Evolutionary conservation across 2,888 invertebrate genomes (phyloP), one percentile per base, ranked within the genome.

Genomic region (Drosophila buzzatii): DNA sequence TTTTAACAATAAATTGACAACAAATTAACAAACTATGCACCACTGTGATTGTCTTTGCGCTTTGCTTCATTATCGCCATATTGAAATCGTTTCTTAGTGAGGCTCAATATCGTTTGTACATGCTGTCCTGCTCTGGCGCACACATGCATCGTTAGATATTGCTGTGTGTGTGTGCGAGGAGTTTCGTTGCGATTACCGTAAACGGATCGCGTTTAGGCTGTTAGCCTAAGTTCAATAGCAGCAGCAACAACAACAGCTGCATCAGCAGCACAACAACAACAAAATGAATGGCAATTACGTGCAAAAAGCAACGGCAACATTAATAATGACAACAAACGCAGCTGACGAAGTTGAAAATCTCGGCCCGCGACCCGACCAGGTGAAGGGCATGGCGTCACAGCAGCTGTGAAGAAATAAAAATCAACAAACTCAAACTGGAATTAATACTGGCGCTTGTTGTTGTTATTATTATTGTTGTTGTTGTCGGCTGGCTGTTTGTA

Each of bases 341-440:
- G 67, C 65, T 75, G 60, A 27, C 39, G 10, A 37, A 37, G 41
- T 41, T 14, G 16, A n/a, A 59, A 59, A 70, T 69, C 70, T 55
- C 33, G 27, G 58, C 42, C 69, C 44, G 51, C 37, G 37, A 53
- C 52, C 76, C 78, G 64, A 55, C 55, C 76, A 77, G 72, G 89
- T 85, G 84, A 85, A 85, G 86, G 89, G 86, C 89, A 88, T 88
- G 86, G 85, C 89, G 86, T 88, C 86, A 88, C 78, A 81, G 47
- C 56, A 60, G 53, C 62, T 73, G 63, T 51, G 52, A 55, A 41
- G 49, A 73, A 57, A 53, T 70, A 49, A 20, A 66, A 37, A 42
- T n/a, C 12, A 18, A 55, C 23, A 55, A 27, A 41, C 31, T 45
- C 52, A 67, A 84, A 63, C 61, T 66, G 45, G 59, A 64, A 64